Evolutionary conservation across 2,888 invertebrate species (phyloP).

Genomic region (Eurytoma californica): DNA sequence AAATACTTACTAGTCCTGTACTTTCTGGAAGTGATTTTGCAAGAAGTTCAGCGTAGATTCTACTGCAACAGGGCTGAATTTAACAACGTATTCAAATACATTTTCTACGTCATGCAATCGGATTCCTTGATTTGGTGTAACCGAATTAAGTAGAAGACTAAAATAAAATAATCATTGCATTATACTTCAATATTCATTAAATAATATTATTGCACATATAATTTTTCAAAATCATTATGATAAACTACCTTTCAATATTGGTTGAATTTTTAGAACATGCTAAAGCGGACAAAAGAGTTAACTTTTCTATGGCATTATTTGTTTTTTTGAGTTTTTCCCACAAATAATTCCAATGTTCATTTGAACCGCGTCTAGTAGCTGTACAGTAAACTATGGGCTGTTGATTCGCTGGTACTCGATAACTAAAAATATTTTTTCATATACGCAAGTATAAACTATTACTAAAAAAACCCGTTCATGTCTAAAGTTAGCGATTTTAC

Average conservation of each 20-base stretch:
- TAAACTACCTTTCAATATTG: slow-evolving; percentile 75
- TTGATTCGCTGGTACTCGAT: slow-evolving; percentile 80
- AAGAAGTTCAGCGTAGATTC: slow-evolving; percentile 85
- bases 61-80: slow-evolving; percentile 80
- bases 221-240: neutral
- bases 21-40: slow-evolving; percentile 79
- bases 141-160: slow-evolving; percentile 81
- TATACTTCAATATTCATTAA: slow-evolving; percentile 37
- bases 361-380: slow-evolving; percentile 81
- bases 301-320: slow-evolving; percentile 83
- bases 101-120: slow-evolving; percentile 82
- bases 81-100: slow-evolving; percentile 81
- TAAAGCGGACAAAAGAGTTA: slow-evolving; percentile 80
- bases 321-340: slow-evolving; percentile 80
- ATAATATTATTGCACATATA: neutral
- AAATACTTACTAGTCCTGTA: slow-evolving; percentile 66
- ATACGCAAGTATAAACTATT: neutral
- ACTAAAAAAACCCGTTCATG: too few species aligned
- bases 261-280: slow-evolving; percentile 81
- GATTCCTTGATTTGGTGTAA: slow-evolving; percentile 74
- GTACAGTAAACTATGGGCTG: slow-evolving; percentile 85
- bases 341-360: slow-evolving; percentile 85
- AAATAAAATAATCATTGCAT: neutral
- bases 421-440: neutral
- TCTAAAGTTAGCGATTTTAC: too few species aligned